A percentile compares a stretch with the other conserved stretches of the same genome.
These are phyloP conservation scores for Haemorhous mexicanus DNA, from an alignment of 2,113 vertebrate genomes.

Conservation along the genomic window DNA sequence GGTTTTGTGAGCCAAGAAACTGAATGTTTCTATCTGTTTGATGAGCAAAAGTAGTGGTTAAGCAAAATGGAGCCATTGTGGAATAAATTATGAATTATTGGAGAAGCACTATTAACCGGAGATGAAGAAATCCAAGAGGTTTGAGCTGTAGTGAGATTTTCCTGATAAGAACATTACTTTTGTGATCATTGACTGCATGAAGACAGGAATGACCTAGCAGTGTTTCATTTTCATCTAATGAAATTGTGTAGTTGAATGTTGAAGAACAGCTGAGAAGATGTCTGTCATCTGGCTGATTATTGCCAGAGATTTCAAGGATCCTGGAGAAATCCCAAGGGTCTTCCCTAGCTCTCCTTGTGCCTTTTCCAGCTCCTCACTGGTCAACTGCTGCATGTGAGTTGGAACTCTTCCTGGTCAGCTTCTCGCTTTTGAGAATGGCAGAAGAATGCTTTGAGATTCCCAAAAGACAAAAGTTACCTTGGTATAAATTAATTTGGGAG, in stretches of 20 bases:
- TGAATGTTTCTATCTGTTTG: neutral
- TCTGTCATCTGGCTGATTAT: neutral
- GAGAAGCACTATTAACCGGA: neutral
- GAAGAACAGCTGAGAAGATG: neutral
- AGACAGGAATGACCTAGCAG: neutral
- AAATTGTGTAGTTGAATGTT: neutral
- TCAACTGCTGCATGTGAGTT: neutral
- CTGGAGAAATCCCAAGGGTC: neutral
- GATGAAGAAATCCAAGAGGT: neutral
- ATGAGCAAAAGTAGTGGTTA: neutral
- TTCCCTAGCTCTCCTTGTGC: neutral
- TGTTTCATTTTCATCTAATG: slow-evolving; percentile 15
- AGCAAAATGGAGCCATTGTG: neutral
- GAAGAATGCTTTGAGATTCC: neutral
- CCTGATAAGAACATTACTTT: neutral
- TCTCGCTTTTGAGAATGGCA: neutral
- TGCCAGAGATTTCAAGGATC: neutral
- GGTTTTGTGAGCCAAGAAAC: neutral
- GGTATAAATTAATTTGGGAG: neutral
- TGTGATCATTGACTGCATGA: neutral
- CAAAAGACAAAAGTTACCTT: neutral
- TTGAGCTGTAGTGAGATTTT: neutral
- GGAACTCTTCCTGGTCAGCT: neutral
- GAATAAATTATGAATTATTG: neutral
- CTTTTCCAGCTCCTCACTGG: neutral